Evolutionary conservation across 2,888 invertebrate species (phyloP).

Genomic region (Acheta domesticus): DNA sequence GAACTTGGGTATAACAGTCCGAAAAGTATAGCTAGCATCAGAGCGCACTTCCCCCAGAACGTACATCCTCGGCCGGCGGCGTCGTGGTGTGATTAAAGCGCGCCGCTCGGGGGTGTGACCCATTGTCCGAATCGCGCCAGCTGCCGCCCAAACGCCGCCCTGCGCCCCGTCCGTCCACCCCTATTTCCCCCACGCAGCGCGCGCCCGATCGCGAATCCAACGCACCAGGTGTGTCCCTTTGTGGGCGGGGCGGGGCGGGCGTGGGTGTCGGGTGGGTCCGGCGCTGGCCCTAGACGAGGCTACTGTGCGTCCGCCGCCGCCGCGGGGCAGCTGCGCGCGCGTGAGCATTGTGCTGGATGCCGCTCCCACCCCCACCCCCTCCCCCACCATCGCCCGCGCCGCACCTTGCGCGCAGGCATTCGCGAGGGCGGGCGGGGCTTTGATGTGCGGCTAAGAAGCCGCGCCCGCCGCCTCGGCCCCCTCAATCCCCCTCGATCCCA

Average conservation of each 20-base stretch:
- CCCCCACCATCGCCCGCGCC: not conserved
- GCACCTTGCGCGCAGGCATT: slow-evolving; percentile 7
- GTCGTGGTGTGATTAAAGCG: too few relatives aligned
- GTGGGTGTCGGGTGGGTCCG: not conserved
- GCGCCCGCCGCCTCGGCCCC: not conserved
- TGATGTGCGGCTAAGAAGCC: not conserved
- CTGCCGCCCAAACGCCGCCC: not conserved
- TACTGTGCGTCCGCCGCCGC: too few relatives aligned
- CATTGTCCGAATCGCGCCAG: not conserved
- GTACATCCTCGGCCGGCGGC: too few relatives aligned
- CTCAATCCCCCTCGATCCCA: not conserved
- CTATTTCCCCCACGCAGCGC: too few relatives aligned
- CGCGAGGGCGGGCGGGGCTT: not conserved
- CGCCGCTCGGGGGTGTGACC: too few relatives aligned
- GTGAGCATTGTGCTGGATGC: too few relatives aligned
- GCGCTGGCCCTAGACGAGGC: not conserved
- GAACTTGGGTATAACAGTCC: too few relatives aligned
- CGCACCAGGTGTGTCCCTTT: not conserved
- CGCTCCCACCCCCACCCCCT: not conserved
- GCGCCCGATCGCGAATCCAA: not conserved
- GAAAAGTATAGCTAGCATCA: too few relatives aligned
- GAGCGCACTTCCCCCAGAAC: too few relatives aligned
- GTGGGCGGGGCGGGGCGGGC: not conserved
- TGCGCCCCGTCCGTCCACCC: too few relatives aligned
- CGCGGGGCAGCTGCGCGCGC: too few relatives aligned